A percentile compares a stretch with the other conserved stretches of the same genome.
Evolutionary conservation across 2,888 invertebrate genomes (phyloP).

Genomic region (Teleogryllus oceanicus): DNA sequence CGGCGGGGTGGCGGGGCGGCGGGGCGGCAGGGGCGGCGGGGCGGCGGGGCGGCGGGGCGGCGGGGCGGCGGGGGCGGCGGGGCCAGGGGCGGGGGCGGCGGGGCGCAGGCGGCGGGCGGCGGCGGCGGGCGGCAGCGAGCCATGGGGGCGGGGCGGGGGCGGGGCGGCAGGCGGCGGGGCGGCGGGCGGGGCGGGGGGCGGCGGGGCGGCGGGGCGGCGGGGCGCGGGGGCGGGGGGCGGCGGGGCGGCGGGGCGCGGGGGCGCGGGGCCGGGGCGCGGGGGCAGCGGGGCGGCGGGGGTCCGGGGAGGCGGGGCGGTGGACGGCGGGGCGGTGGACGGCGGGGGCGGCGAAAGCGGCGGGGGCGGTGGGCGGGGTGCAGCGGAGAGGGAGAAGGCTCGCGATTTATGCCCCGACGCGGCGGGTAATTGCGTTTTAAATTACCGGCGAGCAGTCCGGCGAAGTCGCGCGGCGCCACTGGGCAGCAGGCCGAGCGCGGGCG

Average conservation of each 20-base stretch:
- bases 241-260: no score
- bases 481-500: no score
- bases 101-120: not conserved
- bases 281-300: not conserved
- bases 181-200: not conserved
- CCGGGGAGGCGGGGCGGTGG: no score
- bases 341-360: not conserved
- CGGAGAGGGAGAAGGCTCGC: not conserved
- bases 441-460: not conserved
- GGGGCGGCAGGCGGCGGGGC: not conserved
- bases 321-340: not conserved
- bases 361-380: not conserved
- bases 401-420: conserved; percentile 18
- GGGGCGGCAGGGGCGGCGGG: not conserved
- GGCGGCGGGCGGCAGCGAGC: no score
- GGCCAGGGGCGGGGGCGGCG: not conserved
- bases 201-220: not conserved
- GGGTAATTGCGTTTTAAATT: conserved; percentile 18
- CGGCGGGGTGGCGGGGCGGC: no score
- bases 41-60: not conserved
- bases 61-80: not conserved
- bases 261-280: not conserved
- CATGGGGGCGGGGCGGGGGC: not conserved
- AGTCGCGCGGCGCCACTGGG: not conserved
- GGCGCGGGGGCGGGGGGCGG: not conserved